These are phyloP conservation scores for Heteromyza rotundicornis DNA, from an alignment of 2,888 invertebrate genomes.

Conservation along the genomic window DNA sequence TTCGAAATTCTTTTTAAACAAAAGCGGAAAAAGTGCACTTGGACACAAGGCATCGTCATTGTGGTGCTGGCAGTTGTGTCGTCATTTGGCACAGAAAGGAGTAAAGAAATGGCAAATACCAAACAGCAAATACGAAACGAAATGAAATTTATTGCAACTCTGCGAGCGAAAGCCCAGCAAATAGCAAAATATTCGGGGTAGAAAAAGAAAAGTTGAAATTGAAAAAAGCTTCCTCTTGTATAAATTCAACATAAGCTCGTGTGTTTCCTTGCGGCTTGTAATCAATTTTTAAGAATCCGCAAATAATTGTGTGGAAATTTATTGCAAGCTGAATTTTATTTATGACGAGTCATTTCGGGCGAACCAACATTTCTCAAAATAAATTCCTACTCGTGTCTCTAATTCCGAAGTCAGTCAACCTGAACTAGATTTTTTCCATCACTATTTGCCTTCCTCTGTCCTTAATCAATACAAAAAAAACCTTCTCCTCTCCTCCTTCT, in stretches of 20 bases:
- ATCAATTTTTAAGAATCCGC: background rate
- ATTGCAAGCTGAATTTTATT: background rate
- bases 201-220: background rate
- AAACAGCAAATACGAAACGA: no score
- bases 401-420: no score
- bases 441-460: no score
- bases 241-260: background rate
- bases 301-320: constrained; percentile 4
- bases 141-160: constrained; percentile 4
- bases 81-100: no score
- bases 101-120: no score
- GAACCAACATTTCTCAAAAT: background rate
- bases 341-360: background rate
- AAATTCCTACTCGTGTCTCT: background rate
- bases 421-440: no score
- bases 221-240: background rate
- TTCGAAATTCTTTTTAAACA: background rate
- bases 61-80: no score
- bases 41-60: background rate
- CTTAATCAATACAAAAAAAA: no score
- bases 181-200: no score
- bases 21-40: background rate
- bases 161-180: no score
- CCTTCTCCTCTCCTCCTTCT: background rate
- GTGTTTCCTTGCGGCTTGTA: background rate